phyloP scores from a whole-genome alignment of 2,888 invertebrate genomes.

The Tipula unca region DNA sequence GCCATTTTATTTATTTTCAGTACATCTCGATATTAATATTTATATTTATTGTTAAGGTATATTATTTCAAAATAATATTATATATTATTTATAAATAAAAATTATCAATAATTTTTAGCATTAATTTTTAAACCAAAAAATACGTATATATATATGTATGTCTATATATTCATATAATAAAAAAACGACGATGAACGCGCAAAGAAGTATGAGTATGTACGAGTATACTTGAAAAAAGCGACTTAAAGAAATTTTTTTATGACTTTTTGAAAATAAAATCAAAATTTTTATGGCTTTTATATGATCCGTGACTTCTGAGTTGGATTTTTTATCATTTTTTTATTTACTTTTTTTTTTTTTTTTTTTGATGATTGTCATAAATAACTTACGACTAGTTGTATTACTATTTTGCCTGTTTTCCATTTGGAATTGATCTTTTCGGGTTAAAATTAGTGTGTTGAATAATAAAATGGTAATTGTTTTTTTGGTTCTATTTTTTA shows the following conservation, averaged over 20 bases:
- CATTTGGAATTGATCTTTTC: neutral
- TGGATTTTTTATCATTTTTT: conserved; percentile 14
- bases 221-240: conserved; percentile 9
- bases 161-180: neutral
- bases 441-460: neutral
- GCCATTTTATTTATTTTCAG: neutral
- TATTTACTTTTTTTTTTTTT: neutral
- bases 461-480: neutral
- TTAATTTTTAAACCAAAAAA: neutral
- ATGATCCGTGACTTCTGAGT: conserved; percentile 14
- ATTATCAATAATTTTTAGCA: neutral
- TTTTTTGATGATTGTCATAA: neutral
- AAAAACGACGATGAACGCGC: neutral
- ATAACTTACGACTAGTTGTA: conserved; percentile 14
- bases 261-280: conserved; percentile 14
- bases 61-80: neutral
- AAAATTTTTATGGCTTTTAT: conserved; percentile 14
- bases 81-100: neutral
- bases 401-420: neutral
- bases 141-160: neutral
- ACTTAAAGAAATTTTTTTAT: conserved; percentile 8
- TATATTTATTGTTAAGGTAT: neutral
- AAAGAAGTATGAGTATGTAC: neutral
- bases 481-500: neutral
- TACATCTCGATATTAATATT: neutral